Evolutionary conservation across 2,797 vertebrate species (phyloP).

Genomic region (Helostoma temminkii): DNA sequence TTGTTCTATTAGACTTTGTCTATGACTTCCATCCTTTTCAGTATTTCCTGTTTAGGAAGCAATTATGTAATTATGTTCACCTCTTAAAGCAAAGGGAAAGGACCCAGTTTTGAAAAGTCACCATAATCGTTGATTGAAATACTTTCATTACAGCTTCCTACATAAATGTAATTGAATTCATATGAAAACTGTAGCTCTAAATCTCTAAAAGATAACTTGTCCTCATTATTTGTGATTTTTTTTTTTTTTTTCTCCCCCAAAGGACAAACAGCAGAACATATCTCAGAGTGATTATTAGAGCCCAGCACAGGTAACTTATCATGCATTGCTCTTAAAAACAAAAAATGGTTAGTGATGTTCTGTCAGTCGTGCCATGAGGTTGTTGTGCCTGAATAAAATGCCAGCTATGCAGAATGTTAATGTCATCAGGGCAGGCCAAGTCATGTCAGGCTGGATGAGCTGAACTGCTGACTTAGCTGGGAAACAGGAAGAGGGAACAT

Average conservation of each 20-base stretch:
- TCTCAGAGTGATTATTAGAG: conserved; percentile 6
- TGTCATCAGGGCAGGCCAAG: conserved; percentile 49
- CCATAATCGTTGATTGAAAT: no score
- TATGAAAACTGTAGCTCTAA: conserved; percentile 1
- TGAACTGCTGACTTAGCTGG: conserved; percentile 41
- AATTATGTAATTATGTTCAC: neutral
- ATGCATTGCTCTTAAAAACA: neutral
- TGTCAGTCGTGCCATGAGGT: conserved; percentile 24
- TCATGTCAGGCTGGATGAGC: conserved; percentile 32
- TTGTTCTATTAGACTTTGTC: neutral
- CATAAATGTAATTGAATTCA: no score
- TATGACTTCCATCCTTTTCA: neutral
- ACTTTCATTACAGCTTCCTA: no score
- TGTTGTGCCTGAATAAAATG: conserved; percentile 41
- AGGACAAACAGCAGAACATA: neutral
- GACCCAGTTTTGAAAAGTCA: no score
- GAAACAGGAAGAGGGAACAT: conserved; percentile 35
- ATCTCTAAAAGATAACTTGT: no score
- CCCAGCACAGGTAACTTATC: neutral
- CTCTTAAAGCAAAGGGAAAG: no score
- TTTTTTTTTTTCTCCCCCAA: no score
- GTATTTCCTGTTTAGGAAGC: neutral
- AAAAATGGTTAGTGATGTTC: conserved; percentile 13
- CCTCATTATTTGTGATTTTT: no score
- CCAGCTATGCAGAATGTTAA: conserved; percentile 68